A percentile compares a stretch with the other conserved stretches of the same genome.
Conservation (phyloP, 1,140 invertebrate genomes). For the Bombus confusus region DNA sequence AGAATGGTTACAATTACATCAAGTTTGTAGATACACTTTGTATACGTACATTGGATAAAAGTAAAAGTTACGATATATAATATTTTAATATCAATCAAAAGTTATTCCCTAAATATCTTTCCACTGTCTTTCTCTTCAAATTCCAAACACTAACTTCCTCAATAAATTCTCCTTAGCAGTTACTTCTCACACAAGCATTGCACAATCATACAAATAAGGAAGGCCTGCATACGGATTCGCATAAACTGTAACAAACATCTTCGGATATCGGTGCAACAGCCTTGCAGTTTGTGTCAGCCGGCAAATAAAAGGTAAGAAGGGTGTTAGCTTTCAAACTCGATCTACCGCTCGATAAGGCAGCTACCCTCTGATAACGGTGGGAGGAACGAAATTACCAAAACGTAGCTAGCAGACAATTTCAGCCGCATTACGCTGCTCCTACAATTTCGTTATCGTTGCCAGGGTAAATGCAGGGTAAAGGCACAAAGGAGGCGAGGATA, state of each 20-base stretch:
- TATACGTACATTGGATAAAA: no score
- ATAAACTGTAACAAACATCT: not conserved
- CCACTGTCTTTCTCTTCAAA: no score
- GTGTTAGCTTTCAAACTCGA: not conserved
- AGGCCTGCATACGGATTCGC: not conserved
- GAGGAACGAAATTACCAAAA: slow-evolving; percentile 46
- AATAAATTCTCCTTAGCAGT: no score
- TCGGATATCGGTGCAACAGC: not conserved
- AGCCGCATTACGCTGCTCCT: slow-evolving; percentile 22
- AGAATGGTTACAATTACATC: not conserved
- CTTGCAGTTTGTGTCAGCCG: not conserved
- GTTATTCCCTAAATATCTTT: not conserved
- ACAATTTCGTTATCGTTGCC: slow-evolving; percentile 52
- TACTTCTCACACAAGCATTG: no score
- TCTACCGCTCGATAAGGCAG: slow-evolving; percentile 10
- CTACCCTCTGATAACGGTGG: slow-evolving; percentile 14
- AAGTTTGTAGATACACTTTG: not conserved
- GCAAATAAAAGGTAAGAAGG: not conserved
- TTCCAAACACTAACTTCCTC: no score
- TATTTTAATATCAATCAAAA: no score
- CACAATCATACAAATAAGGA: not conserved
- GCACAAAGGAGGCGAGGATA: slow-evolving; percentile 33
- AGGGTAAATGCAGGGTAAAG: slow-evolving; percentile 33
- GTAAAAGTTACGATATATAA: no score
- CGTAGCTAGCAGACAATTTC: slow-evolving; percentile 40